Base-by-base conservation (phyloP, 2,888 invertebrate genomes). In the Nezara viridula region DNA sequence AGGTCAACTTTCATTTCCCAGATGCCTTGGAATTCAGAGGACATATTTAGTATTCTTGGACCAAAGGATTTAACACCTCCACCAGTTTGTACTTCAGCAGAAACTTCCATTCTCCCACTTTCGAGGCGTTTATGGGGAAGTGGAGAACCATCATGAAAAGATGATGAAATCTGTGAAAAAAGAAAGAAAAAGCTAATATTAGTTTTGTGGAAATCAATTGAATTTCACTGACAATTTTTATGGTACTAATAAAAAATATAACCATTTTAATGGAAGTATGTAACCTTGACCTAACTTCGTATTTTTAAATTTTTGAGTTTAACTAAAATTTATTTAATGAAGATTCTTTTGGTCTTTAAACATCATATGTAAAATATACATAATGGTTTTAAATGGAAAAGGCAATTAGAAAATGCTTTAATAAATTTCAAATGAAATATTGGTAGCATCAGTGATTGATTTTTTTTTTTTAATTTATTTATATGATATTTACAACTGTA, bases 101-200 rank as follows among this genome's bases (percentile, higher is more conserved):
- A 93, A 24, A 98, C 94, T 91, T 95, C 94, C 94, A 98, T 95
- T 1, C 94, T 92, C 85, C 96, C 95, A 86, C 95, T 94, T 0
- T 93, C 92, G 73, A 97, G 93, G 89, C 95, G 95, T 92, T 96
- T 94, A 5, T 92, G 91, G 40, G 96, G 94, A 40, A 98, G 93
- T 0, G 96, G 95, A 0, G 98, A 98, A 2, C 98, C 97, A 93
- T 99, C 98, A 92, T 97, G 97, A 93, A 97, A 98, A 3, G 98
- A 97, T 0, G 98, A 97, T 19, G 96, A 96, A 92, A 98, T 94
- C 95, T 97, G 93, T 2, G 7, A 66, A 6, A 7, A 32, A 66
- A 16, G 19, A 16, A 32, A 66, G 19, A 16, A 32, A 66, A 66
- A 32, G 32, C 5, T 66, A 10, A 32, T 32, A 66, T 66, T 27